Conservation (phyloP, 2,113 vertebrate species). For the Leucoraja erinaceus region DNA sequence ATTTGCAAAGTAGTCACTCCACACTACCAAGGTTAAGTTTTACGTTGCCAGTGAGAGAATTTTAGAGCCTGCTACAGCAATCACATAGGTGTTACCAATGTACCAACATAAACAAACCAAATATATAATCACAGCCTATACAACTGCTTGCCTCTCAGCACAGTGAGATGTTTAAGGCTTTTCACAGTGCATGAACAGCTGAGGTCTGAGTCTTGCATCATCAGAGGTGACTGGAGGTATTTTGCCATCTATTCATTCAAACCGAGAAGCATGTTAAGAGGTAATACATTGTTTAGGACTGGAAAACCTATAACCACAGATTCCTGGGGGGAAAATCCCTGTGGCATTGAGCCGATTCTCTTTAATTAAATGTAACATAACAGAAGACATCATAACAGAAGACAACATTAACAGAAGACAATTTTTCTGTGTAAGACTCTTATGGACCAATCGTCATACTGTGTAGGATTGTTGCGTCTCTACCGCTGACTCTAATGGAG, state of each 20-base stretch:
- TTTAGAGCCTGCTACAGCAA: background rate
- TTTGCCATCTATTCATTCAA: background rate
- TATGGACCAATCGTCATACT: background rate
- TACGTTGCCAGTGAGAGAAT: background rate
- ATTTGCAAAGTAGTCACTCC: too few relatives aligned
- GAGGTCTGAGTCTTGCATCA: background rate
- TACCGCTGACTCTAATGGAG: background rate
- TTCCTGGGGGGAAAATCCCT: background rate
- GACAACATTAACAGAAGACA: background rate
- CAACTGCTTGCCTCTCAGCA: constrained; percentile 1
- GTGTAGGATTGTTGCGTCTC: background rate
- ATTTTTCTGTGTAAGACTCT: background rate
- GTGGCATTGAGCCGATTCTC: background rate
- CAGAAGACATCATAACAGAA: background rate
- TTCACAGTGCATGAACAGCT: background rate
- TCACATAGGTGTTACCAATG: background rate
- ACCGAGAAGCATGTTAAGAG: background rate
- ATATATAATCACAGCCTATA: background rate
- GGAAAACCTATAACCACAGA: background rate
- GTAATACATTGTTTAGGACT: constrained; percentile 3
- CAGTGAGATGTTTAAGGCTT: background rate
- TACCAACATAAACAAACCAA: background rate
- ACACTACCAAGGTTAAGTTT: background rate
- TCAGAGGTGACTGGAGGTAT: constrained; percentile 1
- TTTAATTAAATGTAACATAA: background rate